Evolutionary conservation across 1,140 invertebrate species (phyloP), one percentile per base, ranked within the genome.

Genomic region (Agrilus planipennis): DNA sequence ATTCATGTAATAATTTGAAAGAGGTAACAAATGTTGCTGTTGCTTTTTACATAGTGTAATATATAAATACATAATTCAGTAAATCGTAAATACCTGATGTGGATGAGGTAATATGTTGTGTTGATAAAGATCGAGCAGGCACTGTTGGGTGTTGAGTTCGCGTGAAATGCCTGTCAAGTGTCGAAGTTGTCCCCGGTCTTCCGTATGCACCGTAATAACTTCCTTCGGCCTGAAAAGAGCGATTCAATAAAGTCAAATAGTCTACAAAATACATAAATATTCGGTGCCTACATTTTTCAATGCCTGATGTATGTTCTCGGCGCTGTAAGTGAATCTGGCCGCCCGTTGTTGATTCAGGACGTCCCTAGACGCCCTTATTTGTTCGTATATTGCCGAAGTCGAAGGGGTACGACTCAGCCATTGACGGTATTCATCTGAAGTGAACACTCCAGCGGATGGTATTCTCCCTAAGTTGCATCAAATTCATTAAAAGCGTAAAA

Each of bases 311-410:
- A 90, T 81, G 65, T 91, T 91, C 65, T 93, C 89, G 12, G 88
- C 88, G 53, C 83, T 87, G 61, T 81, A 89, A 39, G 80, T 90
- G 63, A 83, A 89, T 61, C 82, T 70, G 14, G 79, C 77, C 19
- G 76, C 73, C 53, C 79, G 69, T 46, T 77, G 72, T 51, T 75
- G 68, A 50, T 71, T 70, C 22, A 77, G 58, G 27, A 75, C 67
- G 51, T 76, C 76, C 35, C 77, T 67, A 4, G 77, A 80, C 44
- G 81, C 75, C 45, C 85, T 72, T 51, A 91, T 80, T 53, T 86
- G 81, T 55, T 93, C 88, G 60, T 91, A 91, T 49, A 93, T 81
- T 30, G 89, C 89, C 44, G 84, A 89, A 18, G 89, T 91, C 28
- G 87, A 91, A 6, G 89, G 89, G 1, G 89, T 88, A 31, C 89